phyloP scores from a whole-genome alignment of 2,888 invertebrate genomes.

The Tachina grossa region DNA sequence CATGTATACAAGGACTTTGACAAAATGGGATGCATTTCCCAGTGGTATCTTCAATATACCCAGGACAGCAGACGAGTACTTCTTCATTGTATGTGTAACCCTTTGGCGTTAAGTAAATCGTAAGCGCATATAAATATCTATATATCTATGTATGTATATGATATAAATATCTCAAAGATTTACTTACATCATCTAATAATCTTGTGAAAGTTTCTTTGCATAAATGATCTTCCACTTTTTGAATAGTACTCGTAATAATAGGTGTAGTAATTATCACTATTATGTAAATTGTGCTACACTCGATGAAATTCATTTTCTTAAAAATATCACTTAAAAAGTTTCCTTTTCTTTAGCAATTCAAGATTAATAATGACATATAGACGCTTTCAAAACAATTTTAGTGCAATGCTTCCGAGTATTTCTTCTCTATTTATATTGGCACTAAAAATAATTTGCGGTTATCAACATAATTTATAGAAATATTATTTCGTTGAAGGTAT shows the following conservation, averaged over 20 bases:
- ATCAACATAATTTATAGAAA: conserved; percentile 11
- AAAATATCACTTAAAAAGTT: not conserved
- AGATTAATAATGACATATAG: conserved; percentile 6
- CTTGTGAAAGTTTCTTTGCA: conserved; percentile 2
- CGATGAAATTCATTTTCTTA: conserved; percentile 7
- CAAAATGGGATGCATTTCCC: conserved; percentile 26
- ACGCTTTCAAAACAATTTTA: not conserved
- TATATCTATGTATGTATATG: not conserved
- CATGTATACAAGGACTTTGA: conserved; percentile 20
- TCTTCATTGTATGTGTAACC: not conserved
- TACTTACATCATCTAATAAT: conserved; percentile 31
- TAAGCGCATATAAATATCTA: not conserved
- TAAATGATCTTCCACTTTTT: not conserved
- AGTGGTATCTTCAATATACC: conserved; percentile 19
- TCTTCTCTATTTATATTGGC: conserved; percentile 16
- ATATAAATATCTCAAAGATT: not conserved
- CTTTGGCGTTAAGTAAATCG: not conserved
- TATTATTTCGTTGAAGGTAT: not conserved
- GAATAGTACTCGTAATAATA: not conserved
- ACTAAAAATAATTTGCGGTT: conserved; percentile 37
- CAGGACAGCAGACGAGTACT: conserved; percentile 28
- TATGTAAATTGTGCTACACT: not conserved
- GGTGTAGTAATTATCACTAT: not conserved
- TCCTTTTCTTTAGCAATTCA: conserved; percentile 1
- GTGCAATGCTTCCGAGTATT: not conserved